Base-by-base conservation (phyloP, 2,797 vertebrate genomes). In the Thripadectes ignobilis region DNA sequence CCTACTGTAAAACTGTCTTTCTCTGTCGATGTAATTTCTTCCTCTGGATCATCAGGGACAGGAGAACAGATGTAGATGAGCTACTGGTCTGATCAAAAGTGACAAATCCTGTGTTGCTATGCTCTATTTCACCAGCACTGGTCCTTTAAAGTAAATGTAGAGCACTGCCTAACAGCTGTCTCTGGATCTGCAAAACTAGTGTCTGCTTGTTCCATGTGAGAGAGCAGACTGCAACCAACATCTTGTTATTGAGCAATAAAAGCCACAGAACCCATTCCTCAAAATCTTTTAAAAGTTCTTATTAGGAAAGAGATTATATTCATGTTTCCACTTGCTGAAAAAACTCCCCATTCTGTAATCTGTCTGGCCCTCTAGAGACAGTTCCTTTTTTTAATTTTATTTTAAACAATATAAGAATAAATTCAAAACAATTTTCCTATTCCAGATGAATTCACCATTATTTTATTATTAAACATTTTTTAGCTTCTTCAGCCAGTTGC, bases 91-190 rank as follows among this genome's bases (percentile, higher is more conserved):
- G 82, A 95, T 92, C 72, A 84, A 65, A 92, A 94, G 43, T 78
- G 95, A 94, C 73, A 89, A 93, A 81, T 89, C 75, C 66, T 76
- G 43, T 72, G 55, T 88, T 89, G 82, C 85, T 94, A 80, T 75
- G 82, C 85, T 93, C 89, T 92, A 55, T 81, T 96, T 97, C 84
- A 89, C 75, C 86, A 91, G 57, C 63, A 52, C 71, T 82, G 48
- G 66, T 95, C 29, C 55, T 92, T 93, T 34, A 69, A 75, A 92
- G 79, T 83, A 84, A 55, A 83, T 67, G 58, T 8, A 68, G 54
- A 92, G 75, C 66, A 76, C 59, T 67, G 36, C 62, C 55, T 71
- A 95, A 72, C 92, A 89, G 72, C 78, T 88, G 72, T 69, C 49
- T 85, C 65, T 89, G 32, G 18, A 74, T 51, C 67, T 92, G 65